These are phyloP conservation scores for Agrypnus murinus DNA, from an alignment of 2,888 invertebrate genomes.

Conservation along the genomic window DNA sequence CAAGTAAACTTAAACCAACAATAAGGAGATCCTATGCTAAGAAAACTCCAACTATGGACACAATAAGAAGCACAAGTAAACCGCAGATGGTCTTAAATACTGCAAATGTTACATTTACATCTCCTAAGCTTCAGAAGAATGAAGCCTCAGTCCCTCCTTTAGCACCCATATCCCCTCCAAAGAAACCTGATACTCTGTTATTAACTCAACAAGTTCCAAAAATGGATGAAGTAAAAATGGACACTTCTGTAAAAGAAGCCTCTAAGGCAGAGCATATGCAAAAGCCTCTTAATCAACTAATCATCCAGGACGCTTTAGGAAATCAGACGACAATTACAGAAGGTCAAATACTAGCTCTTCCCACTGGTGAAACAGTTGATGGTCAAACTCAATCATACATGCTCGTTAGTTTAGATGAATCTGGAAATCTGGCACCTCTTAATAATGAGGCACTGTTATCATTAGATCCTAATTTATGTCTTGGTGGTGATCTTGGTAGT, in stretches of 20 bases:
- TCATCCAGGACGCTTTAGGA: constrained; percentile 69
- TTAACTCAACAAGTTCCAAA: constrained; percentile 21
- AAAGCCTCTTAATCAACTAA: constrained; percentile 67
- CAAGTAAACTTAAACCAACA: constrained; percentile 34
- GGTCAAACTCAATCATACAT: constrained; percentile 84
- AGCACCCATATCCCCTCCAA: constrained; percentile 63
- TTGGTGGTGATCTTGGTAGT: constrained; percentile 71
- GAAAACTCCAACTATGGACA: constrained; percentile 19
- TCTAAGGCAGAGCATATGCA: constrained; percentile 59
- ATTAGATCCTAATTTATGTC: constrained; percentile 72
- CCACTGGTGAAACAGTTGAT: constrained; percentile 80
- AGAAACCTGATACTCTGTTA: constrained; percentile 52
- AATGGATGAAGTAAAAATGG: constrained; percentile 46
- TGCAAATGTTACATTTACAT: background rate
- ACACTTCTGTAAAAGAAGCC: constrained; percentile 35
- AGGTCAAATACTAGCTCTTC: constrained; percentile 81
- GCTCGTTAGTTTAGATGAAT: constrained; percentile 82
- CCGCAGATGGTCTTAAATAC: constrained; percentile 12
- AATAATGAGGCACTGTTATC: constrained; percentile 81
- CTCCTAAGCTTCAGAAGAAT: constrained; percentile 27
- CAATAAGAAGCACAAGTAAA: constrained; percentile 11
- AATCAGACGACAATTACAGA: constrained; percentile 73
- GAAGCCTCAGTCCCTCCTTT: constrained; percentile 58
- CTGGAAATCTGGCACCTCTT: constrained; percentile 81
- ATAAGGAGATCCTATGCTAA: constrained; percentile 45